phyloP scores from a whole-genome alignment of 2,797 vertebrate species.

The Siniperca obscura region DNA sequence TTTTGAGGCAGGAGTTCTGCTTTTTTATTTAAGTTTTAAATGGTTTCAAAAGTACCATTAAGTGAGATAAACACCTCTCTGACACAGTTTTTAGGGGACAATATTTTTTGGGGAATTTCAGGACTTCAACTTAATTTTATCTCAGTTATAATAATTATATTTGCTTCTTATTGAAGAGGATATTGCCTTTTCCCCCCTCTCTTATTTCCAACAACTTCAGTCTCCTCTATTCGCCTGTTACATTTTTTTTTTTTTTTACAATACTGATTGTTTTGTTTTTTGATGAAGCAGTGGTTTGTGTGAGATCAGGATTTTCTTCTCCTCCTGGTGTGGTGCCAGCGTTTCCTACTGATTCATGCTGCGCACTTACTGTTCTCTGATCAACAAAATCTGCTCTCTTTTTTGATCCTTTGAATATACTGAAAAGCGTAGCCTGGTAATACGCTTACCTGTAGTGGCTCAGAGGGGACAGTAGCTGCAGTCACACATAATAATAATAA shows the following conservation, averaged over 20 bases:
- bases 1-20: not conserved
- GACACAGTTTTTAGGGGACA: not conserved
- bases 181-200: not conserved
- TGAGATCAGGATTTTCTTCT: slow-evolving; percentile 24
- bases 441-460: slow-evolving; percentile 9
- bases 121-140: not conserved
- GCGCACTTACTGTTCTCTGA: slow-evolving; percentile 1
- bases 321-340: slow-evolving; percentile 9
- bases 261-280: slow-evolving; percentile 1
- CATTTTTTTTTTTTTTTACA: not conserved
- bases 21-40: not conserved
- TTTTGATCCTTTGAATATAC: slow-evolving; percentile 6
- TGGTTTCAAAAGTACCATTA: not conserved
- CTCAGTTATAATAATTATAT: not conserved
- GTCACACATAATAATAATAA: slow-evolving; percentile 31
- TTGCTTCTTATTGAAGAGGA: not conserved
- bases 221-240: not conserved
- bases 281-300: not conserved
- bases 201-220: not conserved
- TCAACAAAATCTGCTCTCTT: slow-evolving; percentile 7
- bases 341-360: slow-evolving; percentile 3
- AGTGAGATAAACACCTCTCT: not conserved
- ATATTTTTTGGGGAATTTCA: not conserved
- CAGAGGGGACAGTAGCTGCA: slow-evolving; percentile 27
- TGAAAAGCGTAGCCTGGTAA: not conserved